phyloP scores from a whole-genome alignment of 2,113 vertebrate species.

The Ophthalmolycus amberensis region DNA sequence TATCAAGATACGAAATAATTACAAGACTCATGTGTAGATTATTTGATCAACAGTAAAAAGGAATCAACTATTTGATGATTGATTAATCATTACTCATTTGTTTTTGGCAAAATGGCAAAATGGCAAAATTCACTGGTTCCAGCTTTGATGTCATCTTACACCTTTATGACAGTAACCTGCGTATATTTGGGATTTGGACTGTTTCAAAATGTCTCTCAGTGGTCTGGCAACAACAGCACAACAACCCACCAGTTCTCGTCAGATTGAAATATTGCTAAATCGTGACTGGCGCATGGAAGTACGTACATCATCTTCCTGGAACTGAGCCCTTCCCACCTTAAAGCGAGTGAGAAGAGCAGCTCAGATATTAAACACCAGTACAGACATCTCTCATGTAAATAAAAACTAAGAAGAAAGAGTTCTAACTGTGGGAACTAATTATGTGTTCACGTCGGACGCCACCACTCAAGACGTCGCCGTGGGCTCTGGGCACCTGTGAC shows the following conservation, averaged over 20 bases:
- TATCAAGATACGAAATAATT: not conserved
- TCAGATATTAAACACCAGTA: not conserved
- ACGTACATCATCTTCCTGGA: not conserved
- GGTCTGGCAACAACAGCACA: constrained; percentile 2
- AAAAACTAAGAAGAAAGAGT: not conserved
- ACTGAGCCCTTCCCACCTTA: not conserved
- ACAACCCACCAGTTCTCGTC: constrained; percentile 2
- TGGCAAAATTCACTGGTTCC: not conserved
- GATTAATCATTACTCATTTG: not conserved
- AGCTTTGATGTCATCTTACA: not conserved
- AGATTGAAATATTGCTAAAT: not conserved
- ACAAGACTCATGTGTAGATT: not conserved
- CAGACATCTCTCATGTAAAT: not conserved
- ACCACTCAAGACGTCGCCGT: not conserved
- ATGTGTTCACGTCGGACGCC: not conserved
- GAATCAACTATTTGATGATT: not conserved
- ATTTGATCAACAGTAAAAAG: not conserved
- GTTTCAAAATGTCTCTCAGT: not conserved
- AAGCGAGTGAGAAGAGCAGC: not conserved
- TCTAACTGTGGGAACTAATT: not conserved
- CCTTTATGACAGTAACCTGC: not conserved
- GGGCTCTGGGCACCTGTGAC: not conserved
- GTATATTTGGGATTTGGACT: not conserved
- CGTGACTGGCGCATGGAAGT: not conserved
- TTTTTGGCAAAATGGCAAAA: not conserved